Percentiles rank a stretch among this genome's conserved stretches.
phyloP scores from a whole-genome alignment of 2,888 invertebrate species.

The Drosophila atroscutellata region DNA sequence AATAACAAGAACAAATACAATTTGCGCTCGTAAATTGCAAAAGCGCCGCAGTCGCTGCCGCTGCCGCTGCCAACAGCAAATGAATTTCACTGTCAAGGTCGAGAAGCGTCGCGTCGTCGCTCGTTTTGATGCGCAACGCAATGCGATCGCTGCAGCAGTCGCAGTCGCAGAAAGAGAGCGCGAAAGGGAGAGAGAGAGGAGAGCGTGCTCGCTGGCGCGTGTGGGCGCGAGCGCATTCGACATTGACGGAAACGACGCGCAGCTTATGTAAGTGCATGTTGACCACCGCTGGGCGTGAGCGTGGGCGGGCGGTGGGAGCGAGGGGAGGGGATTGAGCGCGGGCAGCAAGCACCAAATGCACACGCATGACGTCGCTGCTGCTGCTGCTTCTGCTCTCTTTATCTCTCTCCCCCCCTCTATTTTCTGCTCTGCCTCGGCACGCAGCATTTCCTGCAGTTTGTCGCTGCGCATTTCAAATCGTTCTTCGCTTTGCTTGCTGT shows the following conservation, averaged over 20 bases:
- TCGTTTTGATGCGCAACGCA: conserved; percentile 82
- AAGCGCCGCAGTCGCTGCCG: conserved; percentile 57
- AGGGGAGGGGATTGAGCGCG: conserved; percentile 1
- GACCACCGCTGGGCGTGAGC: background rate
- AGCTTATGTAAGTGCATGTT: conserved; percentile 63
- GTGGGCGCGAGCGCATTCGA: conserved; percentile 62
- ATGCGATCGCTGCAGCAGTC: conserved; percentile 65
- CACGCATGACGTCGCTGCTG: conserved; percentile 56
- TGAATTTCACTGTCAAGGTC: conserved; percentile 84
- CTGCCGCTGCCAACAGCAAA: conserved; percentile 54
- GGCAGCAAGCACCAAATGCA: conserved; percentile 54
- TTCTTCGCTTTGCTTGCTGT: conserved; percentile 27
- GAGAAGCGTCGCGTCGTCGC: conserved; percentile 62
- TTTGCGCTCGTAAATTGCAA: conserved; percentile 79
- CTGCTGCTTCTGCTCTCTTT: conserved; percentile 2
- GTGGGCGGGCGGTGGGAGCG: too few species aligned
- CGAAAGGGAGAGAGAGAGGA: conserved; percentile 1
- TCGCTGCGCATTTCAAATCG: conserved; percentile 57
- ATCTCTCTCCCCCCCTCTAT: background rate
- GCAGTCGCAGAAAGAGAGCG: conserved; percentile 5
- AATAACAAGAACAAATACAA: conserved; percentile 49
- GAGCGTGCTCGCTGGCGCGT: conserved; percentile 43
- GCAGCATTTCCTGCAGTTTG: conserved; percentile 64
- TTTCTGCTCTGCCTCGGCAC: conserved; percentile 5
- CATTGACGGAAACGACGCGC: conserved; percentile 72